Evolutionary conservation across 2,888 invertebrate genomes (phyloP), one percentile per base, ranked within the genome.

Genomic region (Crioceris asparagi): DNA sequence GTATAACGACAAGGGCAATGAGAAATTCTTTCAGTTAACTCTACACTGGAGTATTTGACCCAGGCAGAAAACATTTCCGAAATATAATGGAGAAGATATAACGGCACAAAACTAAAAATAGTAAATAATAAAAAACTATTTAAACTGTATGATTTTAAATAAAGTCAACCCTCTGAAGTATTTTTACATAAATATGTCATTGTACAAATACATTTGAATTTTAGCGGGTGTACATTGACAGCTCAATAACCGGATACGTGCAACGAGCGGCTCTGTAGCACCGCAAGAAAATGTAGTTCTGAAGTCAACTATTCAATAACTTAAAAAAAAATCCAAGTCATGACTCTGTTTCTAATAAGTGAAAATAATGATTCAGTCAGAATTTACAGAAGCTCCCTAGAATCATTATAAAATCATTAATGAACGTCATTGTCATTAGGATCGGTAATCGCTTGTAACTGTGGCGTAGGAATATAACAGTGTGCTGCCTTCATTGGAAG

Each of bases 401-500:
- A 8, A 27, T 2, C 7, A 8, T 12, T 8, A 27, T n/a, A 12
- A 27, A 27, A 14, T 14, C 12, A n/a, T 27, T 2, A 8, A 6
- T 15, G 3, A 15, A 6, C n/a, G 25, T 3, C 3, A 14, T 27
- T 11, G 11, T 21, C 21, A 7, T 21, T 27, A 27, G 6, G 15
- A 11, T 14, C 12, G 15, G 12, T 11, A 2, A 2, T 8, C 12
- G 12, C 15, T 11, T 12, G 27, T 14, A 17, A 8, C 25, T 8
- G 3, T 16, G 50, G 62, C 71, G 69, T 67, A 72, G 61, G 56
- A 59, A 61, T 56, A 60, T 57, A 55, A 53, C 57, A 56, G 55
- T 57, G 57, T 55, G 54, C 54, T 52, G 53, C 18, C 19, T 21
- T 14, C 14, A 52, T 50, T 51, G 46, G 57, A 58, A 60, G 59